These are phyloP conservation scores for Campoletis sonorensis DNA, from an alignment of 1,140 invertebrate species.

Conservation along the genomic window DNA sequence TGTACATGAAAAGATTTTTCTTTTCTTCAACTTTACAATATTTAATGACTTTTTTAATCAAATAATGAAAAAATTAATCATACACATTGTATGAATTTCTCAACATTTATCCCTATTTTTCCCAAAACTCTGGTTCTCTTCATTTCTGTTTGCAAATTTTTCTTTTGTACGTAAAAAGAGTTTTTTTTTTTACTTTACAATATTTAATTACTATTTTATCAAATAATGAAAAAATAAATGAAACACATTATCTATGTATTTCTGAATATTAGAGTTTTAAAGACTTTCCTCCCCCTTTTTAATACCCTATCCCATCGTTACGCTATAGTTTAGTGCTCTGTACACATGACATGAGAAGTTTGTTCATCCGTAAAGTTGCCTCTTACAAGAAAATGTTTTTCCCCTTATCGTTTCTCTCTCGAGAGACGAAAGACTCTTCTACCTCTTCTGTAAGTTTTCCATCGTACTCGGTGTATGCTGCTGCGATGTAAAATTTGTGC, in stretches of 20 bases:
- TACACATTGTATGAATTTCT: no score
- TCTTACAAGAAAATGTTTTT: background rate
- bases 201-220: no score
- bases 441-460: background rate
- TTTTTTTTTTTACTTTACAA: background rate
- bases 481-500: conserved; percentile 2
- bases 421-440: background rate
- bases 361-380: background rate
- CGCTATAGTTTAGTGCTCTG: no score
- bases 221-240: no score
- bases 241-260: no score
- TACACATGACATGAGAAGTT: conserved; percentile 1
- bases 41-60: no score
- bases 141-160: background rate
- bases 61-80: no score
- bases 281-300: no score
- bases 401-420: background rate
- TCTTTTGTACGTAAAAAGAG: background rate
- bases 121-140: background rate
- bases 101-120: background rate
- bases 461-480: background rate
- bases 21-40: no score
- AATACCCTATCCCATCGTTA: no score
- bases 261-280: no score
- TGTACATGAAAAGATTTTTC: background rate